phyloP scores from a whole-genome alignment of 2,797 vertebrate species.

The Dryobates pubescens region DNA sequence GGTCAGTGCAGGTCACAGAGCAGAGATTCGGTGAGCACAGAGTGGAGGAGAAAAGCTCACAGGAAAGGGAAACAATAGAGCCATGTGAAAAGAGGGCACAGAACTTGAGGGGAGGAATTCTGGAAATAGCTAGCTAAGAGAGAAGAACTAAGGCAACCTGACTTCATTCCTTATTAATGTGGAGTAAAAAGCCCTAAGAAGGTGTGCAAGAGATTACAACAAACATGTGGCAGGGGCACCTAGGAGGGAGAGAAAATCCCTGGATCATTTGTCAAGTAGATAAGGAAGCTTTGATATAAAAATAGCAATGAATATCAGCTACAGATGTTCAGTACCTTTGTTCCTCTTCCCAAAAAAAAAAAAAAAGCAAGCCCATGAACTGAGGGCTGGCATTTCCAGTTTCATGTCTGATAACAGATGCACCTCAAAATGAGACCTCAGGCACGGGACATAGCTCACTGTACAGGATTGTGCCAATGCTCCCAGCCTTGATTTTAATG shows the following conservation, averaged over 20 bases:
- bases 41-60: background rate
- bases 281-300: constrained; percentile 56
- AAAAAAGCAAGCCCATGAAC: constrained; percentile 11
- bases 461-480: background rate
- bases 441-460: background rate
- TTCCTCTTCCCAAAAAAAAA: constrained; percentile 26
- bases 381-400: constrained; percentile 13
- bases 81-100: background rate
- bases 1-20: background rate
- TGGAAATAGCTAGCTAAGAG: constrained; percentile 20
- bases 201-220: constrained; percentile 25
- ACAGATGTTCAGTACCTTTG: constrained; percentile 27
- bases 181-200: constrained; percentile 42
- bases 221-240: constrained; percentile 29
- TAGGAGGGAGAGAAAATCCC: constrained; percentile 48
- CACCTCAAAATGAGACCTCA: background rate
- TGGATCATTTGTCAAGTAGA: constrained; percentile 36
- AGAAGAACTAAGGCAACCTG: constrained; percentile 26
- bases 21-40: background rate
- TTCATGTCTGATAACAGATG: constrained; percentile 5
- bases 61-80: background rate
- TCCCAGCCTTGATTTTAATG: no score
- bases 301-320: constrained; percentile 32
- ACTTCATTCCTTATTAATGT: constrained; percentile 43
- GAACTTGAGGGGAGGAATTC: background rate